Base-by-base conservation (phyloP, 2,113 vertebrate species). In the Thamnophis sirtalis region DNA sequence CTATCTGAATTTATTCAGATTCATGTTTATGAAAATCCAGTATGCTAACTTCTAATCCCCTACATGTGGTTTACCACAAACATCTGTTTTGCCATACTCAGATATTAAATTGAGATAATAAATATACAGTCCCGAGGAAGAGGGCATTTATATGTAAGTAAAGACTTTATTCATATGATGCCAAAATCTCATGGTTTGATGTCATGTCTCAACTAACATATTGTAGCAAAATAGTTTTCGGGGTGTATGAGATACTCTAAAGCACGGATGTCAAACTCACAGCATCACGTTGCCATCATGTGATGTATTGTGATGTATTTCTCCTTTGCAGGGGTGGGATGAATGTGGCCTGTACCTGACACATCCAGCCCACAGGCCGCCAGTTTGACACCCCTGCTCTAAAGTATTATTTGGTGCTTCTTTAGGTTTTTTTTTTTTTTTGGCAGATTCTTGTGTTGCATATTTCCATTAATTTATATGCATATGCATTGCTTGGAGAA, bases 321-420 rank as follows among this genome's bases (percentile, higher is more conserved):
- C 58, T 9, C 58, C 9, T 28, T 60, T 60, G 58, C 2, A 3
- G 58, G 26, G 9, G 9, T 26, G 9, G 9, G 9, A 3, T 60
- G 24, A 8, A 2, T 3, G 9, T 26, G 22, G 8, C 24, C 24
- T 26, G 9, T 3, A 1, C 0, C 0, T 58, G 56, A 58, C 0
- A 0, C 22, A 60, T 60, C 24, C 24, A 26, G 8, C 24, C 24
- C 8, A 0, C 3, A 1, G 58, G 24, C 58, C 9, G 3, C 24
- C 24, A 60, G 24, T 60, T 60, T 60, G 58, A 26, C 24, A 60
- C 58, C 24, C 24, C 58, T 60, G 24, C 24, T 60, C 9, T 60
- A 48, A 55, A 84, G 54, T 9, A 48, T n/a, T 80, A 80, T 43
- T 80, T 43, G 73, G 73, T 43, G 17, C 7, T 80, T 26, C 15